Evolutionary conservation across 1,140 invertebrate species (phyloP).

Genomic region (Meloidogyne floridensis): DNA sequence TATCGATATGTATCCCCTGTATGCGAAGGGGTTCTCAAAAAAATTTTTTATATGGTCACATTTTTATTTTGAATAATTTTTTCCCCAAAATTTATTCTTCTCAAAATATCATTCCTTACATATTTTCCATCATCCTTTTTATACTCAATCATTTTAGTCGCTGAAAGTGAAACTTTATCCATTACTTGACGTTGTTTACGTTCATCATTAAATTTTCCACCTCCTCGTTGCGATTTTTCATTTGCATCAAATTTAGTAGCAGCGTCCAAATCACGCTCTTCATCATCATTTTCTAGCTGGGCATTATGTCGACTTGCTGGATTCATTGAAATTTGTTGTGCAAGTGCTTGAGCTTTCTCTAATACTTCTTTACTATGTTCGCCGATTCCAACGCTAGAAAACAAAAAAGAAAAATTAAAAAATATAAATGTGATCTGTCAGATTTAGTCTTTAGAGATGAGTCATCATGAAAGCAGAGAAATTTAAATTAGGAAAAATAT

Average conservation of each 20-base stretch:
- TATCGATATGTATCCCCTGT: too few species aligned
- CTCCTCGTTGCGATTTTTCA: background rate
- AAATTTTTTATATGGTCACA: too few species aligned
- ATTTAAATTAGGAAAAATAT: too few species aligned
- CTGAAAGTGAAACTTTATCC: background rate
- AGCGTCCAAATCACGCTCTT: conserved; percentile 25
- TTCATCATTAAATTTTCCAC: background rate
- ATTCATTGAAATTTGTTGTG: conserved; percentile 1
- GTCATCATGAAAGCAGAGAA: too few species aligned
- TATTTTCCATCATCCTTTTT: background rate
- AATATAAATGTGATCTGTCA: too few species aligned
- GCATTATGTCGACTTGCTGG: conserved; percentile 19
- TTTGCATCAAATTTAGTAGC: conserved; percentile 15
- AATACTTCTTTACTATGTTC: conserved; percentile 4
- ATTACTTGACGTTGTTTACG: background rate
- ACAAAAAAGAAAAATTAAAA: background rate
- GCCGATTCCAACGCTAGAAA: background rate
- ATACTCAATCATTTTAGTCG: background rate
- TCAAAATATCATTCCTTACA: background rate
- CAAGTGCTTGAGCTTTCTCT: background rate
- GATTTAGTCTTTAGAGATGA: too few species aligned
- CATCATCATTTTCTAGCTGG: conserved; percentile 29
- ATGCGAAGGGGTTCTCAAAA: too few species aligned
- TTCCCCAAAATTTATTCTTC: background rate
- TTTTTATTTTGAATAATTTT: background rate